Evolutionary conservation across 2,888 invertebrate species (phyloP), one percentile per base, ranked within the genome.

Genomic region (Yponomeuta malinellus): DNA sequence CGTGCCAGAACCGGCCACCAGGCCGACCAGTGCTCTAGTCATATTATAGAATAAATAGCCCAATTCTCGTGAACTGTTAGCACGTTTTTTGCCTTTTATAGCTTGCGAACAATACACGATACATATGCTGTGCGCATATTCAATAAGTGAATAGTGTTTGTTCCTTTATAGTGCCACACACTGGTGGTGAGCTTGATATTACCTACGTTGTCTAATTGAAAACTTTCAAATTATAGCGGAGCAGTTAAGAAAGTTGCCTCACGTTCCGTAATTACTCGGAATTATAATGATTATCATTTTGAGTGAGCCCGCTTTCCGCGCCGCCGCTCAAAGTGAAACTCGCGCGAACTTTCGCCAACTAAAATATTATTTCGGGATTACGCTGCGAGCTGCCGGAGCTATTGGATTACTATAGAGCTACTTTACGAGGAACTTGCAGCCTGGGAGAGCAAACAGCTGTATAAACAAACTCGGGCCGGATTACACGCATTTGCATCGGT

Each of bases 301-400:
- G 15, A 59, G 52, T 59, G 52, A 59, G 52, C 52, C 52, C 52
- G 52, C 52, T 15, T 15, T 15, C 52, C 52, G 52, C 15, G 15
- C 15, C 15, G 52, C 15, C 52, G 52, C 52, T 59, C 52, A 59
- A 59, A 59, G 52, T 59, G 52, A 59, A 59, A 59, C 52, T 59
- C 52, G 52, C 52, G 52, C 52, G 52, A 59, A 59, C 52, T 59
- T 59, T 59, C 15, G 52, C 12, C 15, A 59, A 59, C 52, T 59
- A 59, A 59, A 59, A 59, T 59, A 59, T 59, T 59, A 59, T 59
- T 59, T 59, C 52, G 52, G 52, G 52, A 59, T 59, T 59, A 59
- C 52, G 52, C 52, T 59, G 52, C 52, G 52, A 59, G 52, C 52
- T 59, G 52, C 52, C 52, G 52, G 52, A 12, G 52, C 52, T 59